A percentile compares a stretch with the other conserved stretches of the same genome.
Conservation (phyloP, 2,113 vertebrate species). For the Isichthys henryi region DNA sequence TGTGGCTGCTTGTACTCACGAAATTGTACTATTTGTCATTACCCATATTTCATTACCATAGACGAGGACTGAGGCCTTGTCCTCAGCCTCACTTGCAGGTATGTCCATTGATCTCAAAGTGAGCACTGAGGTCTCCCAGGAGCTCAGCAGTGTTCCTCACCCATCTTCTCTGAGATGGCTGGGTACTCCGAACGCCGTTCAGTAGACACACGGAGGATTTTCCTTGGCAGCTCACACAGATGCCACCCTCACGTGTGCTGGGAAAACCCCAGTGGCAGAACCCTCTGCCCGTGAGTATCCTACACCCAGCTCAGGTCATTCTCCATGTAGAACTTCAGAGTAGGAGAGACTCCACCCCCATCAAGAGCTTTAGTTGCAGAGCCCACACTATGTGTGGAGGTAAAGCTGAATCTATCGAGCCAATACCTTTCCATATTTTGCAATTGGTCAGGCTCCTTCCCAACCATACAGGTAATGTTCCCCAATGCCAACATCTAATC, state of each 20-base stretch:
- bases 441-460: neutral
- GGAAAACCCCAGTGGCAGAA: neutral
- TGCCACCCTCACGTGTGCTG: neutral
- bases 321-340: neutral
- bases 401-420: neutral
- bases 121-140: neutral
- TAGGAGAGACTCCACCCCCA: neutral
- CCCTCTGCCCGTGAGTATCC: neutral
- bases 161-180: neutral
- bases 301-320: neutral
- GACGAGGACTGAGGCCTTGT: neutral
- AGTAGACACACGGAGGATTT: neutral
- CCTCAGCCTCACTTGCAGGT: neutral
- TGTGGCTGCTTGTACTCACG: neutral
- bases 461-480: neutral
- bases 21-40: neutral
- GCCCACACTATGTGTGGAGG: neutral
- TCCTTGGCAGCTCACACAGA: neutral
- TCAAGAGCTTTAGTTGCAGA: neutral
- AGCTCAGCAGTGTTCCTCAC: neutral
- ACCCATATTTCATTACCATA: neutral
- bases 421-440: neutral
- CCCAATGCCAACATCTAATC: neutral
- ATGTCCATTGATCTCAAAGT: neutral
- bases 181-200: neutral